Conservation (phyloP, 2,888 invertebrate species). For the Melanostoma mellinum region DNA sequence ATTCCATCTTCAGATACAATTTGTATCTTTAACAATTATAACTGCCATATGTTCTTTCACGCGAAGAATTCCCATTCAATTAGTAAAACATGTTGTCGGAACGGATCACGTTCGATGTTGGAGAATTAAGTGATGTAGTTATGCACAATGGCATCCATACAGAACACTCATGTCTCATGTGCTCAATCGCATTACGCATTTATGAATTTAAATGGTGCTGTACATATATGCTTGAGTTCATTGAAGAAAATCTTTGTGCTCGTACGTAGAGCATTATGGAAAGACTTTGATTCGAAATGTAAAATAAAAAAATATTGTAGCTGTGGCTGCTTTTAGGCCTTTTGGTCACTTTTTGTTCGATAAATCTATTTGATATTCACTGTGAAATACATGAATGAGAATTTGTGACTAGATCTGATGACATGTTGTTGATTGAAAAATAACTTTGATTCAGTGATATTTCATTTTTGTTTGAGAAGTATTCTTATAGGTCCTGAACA, state of each 20-base stretch:
- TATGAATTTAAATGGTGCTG: slow-evolving; percentile 28
- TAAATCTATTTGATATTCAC: too few relatives aligned
- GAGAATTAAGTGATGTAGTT: slow-evolving; percentile 64
- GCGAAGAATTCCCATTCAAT: slow-evolving; percentile 69
- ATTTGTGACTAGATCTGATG: too few relatives aligned
- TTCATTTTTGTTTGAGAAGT: too few relatives aligned
- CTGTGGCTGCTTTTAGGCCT: too few relatives aligned
- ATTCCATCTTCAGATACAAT: slow-evolving; percentile 41
- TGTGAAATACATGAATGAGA: too few relatives aligned
- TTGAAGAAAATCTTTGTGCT: slow-evolving; percentile 37
- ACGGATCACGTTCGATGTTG: slow-evolving; percentile 63
- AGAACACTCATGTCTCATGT: slow-evolving; percentile 40
- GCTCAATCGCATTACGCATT: slow-evolving; percentile 40
- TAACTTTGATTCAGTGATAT: too few relatives aligned
- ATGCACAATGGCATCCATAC: slow-evolving; percentile 32
- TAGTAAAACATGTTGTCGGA: slow-evolving; percentile 68
- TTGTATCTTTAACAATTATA: slow-evolving; percentile 28
- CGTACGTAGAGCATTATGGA: not conserved
- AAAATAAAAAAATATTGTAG: too few relatives aligned
- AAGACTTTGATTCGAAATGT: too few relatives aligned
- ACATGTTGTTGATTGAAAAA: too few relatives aligned
- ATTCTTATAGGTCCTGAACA: too few relatives aligned
- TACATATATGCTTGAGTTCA: slow-evolving; percentile 12
- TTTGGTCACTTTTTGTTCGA: too few relatives aligned
- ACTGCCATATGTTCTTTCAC: slow-evolving; percentile 46